Percentiles rank a stretch among this genome's conserved stretches.
Conservation (phyloP, 1,140 invertebrate genomes). For the Ericerus pela region DNA sequence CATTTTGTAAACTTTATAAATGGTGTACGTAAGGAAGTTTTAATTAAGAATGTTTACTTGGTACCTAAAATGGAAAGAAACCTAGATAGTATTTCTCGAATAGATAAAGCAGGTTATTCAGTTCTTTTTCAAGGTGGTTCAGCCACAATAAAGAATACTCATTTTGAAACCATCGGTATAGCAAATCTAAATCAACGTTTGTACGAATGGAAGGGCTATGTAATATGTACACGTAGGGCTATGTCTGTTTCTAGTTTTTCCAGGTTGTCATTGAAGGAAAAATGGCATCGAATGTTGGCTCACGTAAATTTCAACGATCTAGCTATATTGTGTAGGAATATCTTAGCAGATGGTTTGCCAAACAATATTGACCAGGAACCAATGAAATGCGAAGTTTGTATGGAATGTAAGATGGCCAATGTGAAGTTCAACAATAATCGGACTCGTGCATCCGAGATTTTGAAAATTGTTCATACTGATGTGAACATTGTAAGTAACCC, state of each 20-base stretch:
- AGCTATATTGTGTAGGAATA: slow-evolving; percentile 15
- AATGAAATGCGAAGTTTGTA: slow-evolving; percentile 19
- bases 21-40: slow-evolving; percentile 13
- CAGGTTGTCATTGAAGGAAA: neutral
- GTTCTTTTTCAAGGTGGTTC: slow-evolving; percentile 16
- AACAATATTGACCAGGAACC: neutral
- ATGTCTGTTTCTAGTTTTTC: neutral
- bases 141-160: neutral
- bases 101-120: too few relatives aligned
- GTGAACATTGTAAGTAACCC: slow-evolving; percentile 16
- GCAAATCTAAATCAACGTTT: too few relatives aligned
- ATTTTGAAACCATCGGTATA: too few relatives aligned
- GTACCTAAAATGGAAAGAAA: slow-evolving; percentile 16
- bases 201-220: slow-evolving; percentile 5
- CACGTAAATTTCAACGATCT: slow-evolving; percentile 22
- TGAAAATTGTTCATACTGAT: slow-evolving; percentile 25
- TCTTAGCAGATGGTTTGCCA: neutral
- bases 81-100: too few relatives aligned
- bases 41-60: slow-evolving; percentile 20
- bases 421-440: slow-evolving; percentile 17
- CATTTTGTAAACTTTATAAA: slow-evolving; percentile 17
- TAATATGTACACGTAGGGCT: neutral
- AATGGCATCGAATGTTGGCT: slow-evolving; percentile 18
- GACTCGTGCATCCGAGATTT: slow-evolving; percentile 13
- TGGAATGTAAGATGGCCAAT: slow-evolving; percentile 19